Conservation (phyloP, 1,140 invertebrate species). For the Chelonus insularis region DNA sequence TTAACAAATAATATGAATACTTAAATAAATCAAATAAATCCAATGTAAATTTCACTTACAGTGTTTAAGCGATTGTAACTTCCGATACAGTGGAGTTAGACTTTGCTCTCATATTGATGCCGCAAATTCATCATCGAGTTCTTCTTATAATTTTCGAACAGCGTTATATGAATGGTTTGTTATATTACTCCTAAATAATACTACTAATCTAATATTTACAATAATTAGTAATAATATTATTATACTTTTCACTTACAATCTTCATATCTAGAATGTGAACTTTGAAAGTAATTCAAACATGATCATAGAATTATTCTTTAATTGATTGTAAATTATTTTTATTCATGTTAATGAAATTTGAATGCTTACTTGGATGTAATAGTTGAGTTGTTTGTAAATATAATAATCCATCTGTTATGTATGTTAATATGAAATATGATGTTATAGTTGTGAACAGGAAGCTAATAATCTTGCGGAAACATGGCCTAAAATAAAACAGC, state of each 20-base stretch:
- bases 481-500: conserved; percentile 42
- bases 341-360: too few relatives aligned
- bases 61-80: conserved; percentile 69
- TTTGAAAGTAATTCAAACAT: too few relatives aligned
- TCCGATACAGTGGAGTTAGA: conserved; percentile 69
- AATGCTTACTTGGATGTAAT: not conserved
- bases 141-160: conserved; percentile 60
- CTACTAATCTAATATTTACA: too few relatives aligned
- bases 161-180: conserved; percentile 51
- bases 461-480: conserved; percentile 36
- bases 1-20: too few relatives aligned
- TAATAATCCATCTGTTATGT: not conserved
- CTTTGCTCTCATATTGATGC: conserved; percentile 66
- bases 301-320: too few relatives aligned
- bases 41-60: too few relatives aligned
- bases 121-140: conserved; percentile 40
- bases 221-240: too few relatives aligned
- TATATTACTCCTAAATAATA: too few relatives aligned
- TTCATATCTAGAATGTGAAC: too few relatives aligned
- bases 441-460: conserved; percentile 48
- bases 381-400: conserved; percentile 2
- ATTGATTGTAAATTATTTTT: conserved; percentile 12
- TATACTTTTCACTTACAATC: too few relatives aligned
- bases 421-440: conserved; percentile 4
- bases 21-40: too few relatives aligned